phyloP scores from a whole-genome alignment of 2,888 invertebrate genomes.

The Beris morrisii region DNA sequence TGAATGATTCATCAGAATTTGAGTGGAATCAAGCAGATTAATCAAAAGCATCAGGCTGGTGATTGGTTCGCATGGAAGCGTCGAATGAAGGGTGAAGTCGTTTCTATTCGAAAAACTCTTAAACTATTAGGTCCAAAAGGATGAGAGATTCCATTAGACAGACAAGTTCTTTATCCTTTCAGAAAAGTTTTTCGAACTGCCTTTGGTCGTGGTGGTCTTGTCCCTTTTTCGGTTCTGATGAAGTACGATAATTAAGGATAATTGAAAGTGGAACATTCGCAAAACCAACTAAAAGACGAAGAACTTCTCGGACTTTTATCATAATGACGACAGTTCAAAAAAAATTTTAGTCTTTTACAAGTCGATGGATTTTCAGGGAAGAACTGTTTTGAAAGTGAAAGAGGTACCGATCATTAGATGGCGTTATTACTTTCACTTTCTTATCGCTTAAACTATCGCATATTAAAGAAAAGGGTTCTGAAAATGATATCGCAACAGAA shows the following conservation, averaged over 20 bases:
- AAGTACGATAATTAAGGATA: conserved; percentile 25
- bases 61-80: not conserved
- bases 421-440: too few species aligned
- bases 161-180: conserved; percentile 24
- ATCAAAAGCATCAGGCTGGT: conserved; percentile 10
- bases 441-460: too few species aligned
- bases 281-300: too few species aligned
- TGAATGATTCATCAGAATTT: conserved; percentile 31
- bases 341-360: too few species aligned
- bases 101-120: conserved; percentile 4
- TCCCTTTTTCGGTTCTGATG: conserved; percentile 15
- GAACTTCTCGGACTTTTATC: too few species aligned
- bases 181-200: conserved; percentile 13
- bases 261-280: conserved; percentile 29
- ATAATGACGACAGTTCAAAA: too few species aligned
- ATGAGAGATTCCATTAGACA: conserved; percentile 28
- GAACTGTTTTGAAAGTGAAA: too few species aligned
- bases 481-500: too few species aligned
- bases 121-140: conserved; percentile 28
- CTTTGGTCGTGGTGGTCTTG: not conserved
- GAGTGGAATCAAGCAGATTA: conserved; percentile 28
- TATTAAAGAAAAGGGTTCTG: too few species aligned
- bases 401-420: too few species aligned
- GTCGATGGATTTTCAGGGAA: too few species aligned
- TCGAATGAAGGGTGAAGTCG: not conserved